These are phyloP conservation scores for Andrena trimmerana DNA, from an alignment of 2,888 invertebrate species.

Conservation along the genomic window DNA sequence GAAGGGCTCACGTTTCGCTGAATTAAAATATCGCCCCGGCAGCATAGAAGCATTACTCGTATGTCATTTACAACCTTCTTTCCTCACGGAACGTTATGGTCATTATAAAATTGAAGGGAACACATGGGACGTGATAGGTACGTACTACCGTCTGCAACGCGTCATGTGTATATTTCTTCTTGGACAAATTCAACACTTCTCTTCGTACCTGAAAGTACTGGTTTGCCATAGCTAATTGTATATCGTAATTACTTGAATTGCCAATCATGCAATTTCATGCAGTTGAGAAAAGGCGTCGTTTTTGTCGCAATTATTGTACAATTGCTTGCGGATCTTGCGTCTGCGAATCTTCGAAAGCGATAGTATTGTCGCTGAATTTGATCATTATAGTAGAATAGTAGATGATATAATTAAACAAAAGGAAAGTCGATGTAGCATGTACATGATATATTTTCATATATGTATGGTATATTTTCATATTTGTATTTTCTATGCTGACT, in stretches of 20 bases:
- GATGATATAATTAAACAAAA: slow-evolving; percentile 42
- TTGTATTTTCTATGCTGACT: slow-evolving; percentile 72
- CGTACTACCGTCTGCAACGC: neutral
- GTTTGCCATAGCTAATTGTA: slow-evolving; percentile 29
- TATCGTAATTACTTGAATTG: slow-evolving; percentile 1
- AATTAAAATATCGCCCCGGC: neutral
- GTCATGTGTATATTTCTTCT: slow-evolving; percentile 18
- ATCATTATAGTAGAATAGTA: slow-evolving; percentile 48
- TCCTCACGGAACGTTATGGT: neutral
- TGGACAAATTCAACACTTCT: slow-evolving; percentile 26
- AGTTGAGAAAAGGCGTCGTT: slow-evolving; percentile 21
- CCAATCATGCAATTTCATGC: slow-evolving; percentile 21
- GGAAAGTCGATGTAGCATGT: slow-evolving; percentile 64
- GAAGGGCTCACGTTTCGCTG: neutral
- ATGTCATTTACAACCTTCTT: slow-evolving; percentile 4
- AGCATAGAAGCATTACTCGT: neutral
- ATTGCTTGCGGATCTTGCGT: slow-evolving; percentile 8
- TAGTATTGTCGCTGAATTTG: slow-evolving; percentile 40
- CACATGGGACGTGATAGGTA: neutral
- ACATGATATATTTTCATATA: slow-evolving; percentile 76
- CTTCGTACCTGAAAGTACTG: slow-evolving; percentile 29
- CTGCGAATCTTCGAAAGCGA: slow-evolving; percentile 23
- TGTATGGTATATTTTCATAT: slow-evolving; percentile 76
- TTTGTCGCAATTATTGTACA: slow-evolving; percentile 6
- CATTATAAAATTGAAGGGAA: slow-evolving; percentile 13